Conservation (phyloP, 2,888 invertebrate species). For the Mechanitis messenoides region DNA sequence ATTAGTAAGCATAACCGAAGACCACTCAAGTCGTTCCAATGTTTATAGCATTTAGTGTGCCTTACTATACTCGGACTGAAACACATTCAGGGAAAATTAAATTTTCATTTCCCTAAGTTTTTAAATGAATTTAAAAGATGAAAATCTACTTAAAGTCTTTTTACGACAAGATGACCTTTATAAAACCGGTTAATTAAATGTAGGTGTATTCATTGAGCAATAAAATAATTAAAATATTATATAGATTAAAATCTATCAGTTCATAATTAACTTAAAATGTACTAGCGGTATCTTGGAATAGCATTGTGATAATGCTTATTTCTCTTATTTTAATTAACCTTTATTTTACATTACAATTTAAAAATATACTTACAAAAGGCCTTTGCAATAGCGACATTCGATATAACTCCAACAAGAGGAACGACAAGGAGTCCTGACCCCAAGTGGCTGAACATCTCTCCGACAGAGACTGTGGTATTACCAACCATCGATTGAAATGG, state of each 20-base stretch:
- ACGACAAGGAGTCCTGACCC: conserved; percentile 82
- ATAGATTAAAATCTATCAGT: too few species aligned
- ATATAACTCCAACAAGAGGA: conserved; percentile 84
- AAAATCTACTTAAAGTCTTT: too few species aligned
- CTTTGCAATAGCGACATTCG: conserved; percentile 90
- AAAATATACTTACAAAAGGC: conserved; percentile 81
- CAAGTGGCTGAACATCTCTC: conserved; percentile 77
- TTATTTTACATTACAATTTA: background rate
- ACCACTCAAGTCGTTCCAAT: conserved; percentile 27
- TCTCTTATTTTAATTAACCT: background rate
- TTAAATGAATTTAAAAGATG: too few species aligned
- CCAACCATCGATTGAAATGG: conserved; percentile 65
- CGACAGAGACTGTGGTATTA: conserved; percentile 69
- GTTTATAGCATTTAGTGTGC: conserved; percentile 21
- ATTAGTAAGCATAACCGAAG: conserved; percentile 30
- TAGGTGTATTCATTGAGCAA: too few species aligned
- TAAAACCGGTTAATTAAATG: too few species aligned
- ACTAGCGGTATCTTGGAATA: too few species aligned
- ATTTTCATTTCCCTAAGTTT: background rate
- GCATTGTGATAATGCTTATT: too few species aligned
- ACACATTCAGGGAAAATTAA: conserved; percentile 14
- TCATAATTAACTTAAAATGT: too few species aligned
- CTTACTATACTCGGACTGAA: conserved; percentile 14
- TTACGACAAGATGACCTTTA: too few species aligned
- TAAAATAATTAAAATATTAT: too few species aligned